A percentile compares a stretch with the other conserved stretches of the same genome.
Evolutionary conservation across 2,797 vertebrate genomes (phyloP).

Genomic region (Eulemur rubriventer): DNA sequence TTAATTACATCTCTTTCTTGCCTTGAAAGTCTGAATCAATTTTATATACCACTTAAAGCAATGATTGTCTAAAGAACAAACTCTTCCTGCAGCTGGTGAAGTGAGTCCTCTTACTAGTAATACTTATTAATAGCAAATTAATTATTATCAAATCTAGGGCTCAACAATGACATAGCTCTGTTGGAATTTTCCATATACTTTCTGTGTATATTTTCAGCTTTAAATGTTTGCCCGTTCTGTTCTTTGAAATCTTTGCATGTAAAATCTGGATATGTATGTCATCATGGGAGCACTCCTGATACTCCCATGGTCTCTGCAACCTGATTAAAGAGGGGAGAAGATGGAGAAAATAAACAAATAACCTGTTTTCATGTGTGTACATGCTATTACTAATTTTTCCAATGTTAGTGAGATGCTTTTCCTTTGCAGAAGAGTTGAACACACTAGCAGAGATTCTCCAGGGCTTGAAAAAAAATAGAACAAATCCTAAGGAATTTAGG

Average conservation of each 20-base stretch:
- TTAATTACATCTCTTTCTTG: slow-evolving; percentile 68
- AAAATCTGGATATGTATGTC: slow-evolving; percentile 12
- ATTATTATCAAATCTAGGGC: slow-evolving; percentile 52
- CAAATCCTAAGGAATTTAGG: background rate
- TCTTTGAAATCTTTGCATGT: slow-evolving; percentile 35
- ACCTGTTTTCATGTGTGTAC: background rate
- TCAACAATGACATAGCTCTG: slow-evolving; percentile 54
- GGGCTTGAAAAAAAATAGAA: background rate
- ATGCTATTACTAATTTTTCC: background rate
- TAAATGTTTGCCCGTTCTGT: slow-evolving; percentile 13
- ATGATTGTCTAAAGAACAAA: slow-evolving; percentile 42
- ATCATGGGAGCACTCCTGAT: background rate
- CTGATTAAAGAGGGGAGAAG: slow-evolving; percentile 30
- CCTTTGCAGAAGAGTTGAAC: background rate
- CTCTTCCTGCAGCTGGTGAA: slow-evolving; percentile 2
- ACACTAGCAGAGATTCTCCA: background rate
- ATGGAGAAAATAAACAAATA: background rate
- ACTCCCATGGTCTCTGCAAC: background rate
- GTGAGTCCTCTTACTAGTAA: slow-evolving; percentile 5
- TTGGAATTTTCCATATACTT: slow-evolving; percentile 20
- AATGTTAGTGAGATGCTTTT: background rate
- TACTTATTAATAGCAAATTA: slow-evolving; percentile 67
- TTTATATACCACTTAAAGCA: slow-evolving; percentile 60
- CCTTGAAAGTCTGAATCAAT: slow-evolving; percentile 55
- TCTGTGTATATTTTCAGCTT: slow-evolving; percentile 39